phyloP scores from a whole-genome alignment of 2,113 vertebrate species.

The Hemiprocne comata region DNA sequence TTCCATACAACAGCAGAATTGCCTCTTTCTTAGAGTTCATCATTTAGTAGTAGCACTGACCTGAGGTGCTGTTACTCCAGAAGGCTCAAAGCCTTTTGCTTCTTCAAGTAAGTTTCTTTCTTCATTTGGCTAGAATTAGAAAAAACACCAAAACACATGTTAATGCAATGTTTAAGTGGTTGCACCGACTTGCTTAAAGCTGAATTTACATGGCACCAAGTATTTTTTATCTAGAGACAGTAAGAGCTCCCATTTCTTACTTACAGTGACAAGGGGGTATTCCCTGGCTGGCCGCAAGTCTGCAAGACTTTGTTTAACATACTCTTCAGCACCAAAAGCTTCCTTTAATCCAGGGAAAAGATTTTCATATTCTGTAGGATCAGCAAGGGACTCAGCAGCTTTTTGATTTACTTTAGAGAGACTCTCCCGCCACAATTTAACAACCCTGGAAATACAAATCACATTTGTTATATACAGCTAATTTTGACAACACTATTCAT shows the following conservation, averaged over 20 bases:
- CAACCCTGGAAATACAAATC: constrained; percentile 79
- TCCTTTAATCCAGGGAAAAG: constrained; percentile 96
- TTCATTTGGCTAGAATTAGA: constrained; percentile 89
- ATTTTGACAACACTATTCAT: background rate
- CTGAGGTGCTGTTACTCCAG: constrained; percentile 69
- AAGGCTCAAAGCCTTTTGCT: constrained; percentile 87
- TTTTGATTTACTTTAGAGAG: constrained; percentile 96
- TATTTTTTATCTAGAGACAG: background rate
- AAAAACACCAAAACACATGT: background rate
- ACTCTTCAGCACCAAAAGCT: constrained; percentile 92
- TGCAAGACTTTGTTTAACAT: constrained; percentile 83
- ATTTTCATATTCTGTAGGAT: constrained; percentile 98
- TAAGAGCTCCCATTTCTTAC: background rate
- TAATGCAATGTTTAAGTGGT: background rate
- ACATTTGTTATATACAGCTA: background rate
- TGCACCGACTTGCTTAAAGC: background rate
- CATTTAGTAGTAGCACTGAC: constrained; percentile 67
- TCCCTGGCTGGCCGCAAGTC: constrained; percentile 85
- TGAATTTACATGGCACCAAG: background rate
- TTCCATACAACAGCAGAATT: background rate
- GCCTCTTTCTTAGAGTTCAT: background rate
- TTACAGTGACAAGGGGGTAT: constrained; percentile 93
- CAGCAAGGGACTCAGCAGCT: constrained; percentile 95
- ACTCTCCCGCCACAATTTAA: constrained; percentile 94
- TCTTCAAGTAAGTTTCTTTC: constrained; percentile 95